Evolutionary conservation across 2,888 invertebrate genomes (phyloP), one percentile per base, ranked within the genome.

Genomic region (Drosophila ezoana): DNA sequence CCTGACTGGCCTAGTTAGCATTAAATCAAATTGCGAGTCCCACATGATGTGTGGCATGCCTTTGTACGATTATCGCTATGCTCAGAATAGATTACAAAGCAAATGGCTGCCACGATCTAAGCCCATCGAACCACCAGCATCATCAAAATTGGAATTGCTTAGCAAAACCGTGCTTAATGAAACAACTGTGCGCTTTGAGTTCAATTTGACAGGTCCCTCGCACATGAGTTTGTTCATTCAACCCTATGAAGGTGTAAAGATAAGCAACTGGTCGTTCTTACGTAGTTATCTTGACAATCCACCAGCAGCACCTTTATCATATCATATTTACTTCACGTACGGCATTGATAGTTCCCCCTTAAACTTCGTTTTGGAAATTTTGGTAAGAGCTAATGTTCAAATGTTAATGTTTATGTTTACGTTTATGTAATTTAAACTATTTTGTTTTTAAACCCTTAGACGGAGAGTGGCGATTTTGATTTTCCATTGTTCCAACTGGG

Each of bases 401-500:
- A 23, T 40, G 2, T 4, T 14, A 6, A 35, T 9, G 13, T 13
- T 33, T n/a, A 13, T n/a, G n/a, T n/a, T n/a, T n/a, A n/a, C n/a
- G n/a, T n/a, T n/a, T n/a, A n/a, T n/a, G n/a, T n/a, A 5, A 6
- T 20, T 4, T 8, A 23, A 11, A 9, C 8, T 28, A 8, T 28
- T 13, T 20, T 14, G 38, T 10, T 18, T 10, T 16, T 14, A 28
- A 4, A 35, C 4, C 3, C 35, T 1, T 20, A 82, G 74, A 86
- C 85, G 52, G 35, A 52, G 4, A 63, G 81, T 13, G 78, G 67
- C 11, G 76, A 80, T n/a, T 79, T 83, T 11, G 73, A 85, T 9
- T 76, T 67, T 9, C 83, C 89, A 0, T 56, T 81, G 6, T 73
- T 91, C 13, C 92, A 94, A 63, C 71, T 94, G 20, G 93, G 92